Conservation (phyloP, 2,888 invertebrate species). For the Drosophila nr. perissopoda region DNA sequence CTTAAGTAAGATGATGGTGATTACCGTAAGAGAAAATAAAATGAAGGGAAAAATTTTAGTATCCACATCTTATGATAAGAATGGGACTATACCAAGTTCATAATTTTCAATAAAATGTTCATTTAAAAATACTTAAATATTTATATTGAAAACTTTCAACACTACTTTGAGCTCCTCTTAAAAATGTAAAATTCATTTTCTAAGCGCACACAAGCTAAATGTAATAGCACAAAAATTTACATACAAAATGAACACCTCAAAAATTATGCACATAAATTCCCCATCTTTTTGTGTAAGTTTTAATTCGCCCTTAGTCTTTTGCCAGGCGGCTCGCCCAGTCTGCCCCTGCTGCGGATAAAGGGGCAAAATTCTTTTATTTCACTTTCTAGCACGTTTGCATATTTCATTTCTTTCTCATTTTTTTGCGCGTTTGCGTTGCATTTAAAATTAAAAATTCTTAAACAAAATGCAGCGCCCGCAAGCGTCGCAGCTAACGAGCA, state of each 20-base stretch:
- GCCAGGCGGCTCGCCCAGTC: conserved; percentile 15
- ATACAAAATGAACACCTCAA: conserved; percentile 74
- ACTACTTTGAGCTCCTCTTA: background rate
- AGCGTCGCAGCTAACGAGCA: conserved; percentile 65
- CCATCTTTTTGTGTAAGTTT: conserved; percentile 44
- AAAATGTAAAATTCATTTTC: conserved; percentile 2
- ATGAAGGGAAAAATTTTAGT: background rate
- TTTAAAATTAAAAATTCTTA: conserved; percentile 79
- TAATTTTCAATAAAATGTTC: background rate
- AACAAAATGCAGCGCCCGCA: conserved; percentile 75
- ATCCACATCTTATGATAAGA: background rate
- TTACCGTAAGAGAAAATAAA: background rate
- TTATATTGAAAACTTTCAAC: background rate
- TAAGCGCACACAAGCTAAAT: conserved; percentile 27
- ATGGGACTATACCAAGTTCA: background rate
- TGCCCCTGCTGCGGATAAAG: conserved; percentile 1
- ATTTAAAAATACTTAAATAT: background rate
- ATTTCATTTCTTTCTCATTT: conserved; percentile 51
- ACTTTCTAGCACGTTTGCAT: conserved; percentile 67
- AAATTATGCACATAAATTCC: conserved; percentile 77
- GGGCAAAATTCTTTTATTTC: conserved; percentile 43
- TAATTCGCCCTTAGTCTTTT: conserved; percentile 70
- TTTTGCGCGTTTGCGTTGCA: conserved; percentile 67
- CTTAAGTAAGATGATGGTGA: background rate
- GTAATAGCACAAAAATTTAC: conserved; percentile 61